Evolutionary conservation across 2,888 invertebrate genomes (phyloP), one percentile per base, ranked within the genome.

Genomic region (Anoplius nigerrimus): DNA sequence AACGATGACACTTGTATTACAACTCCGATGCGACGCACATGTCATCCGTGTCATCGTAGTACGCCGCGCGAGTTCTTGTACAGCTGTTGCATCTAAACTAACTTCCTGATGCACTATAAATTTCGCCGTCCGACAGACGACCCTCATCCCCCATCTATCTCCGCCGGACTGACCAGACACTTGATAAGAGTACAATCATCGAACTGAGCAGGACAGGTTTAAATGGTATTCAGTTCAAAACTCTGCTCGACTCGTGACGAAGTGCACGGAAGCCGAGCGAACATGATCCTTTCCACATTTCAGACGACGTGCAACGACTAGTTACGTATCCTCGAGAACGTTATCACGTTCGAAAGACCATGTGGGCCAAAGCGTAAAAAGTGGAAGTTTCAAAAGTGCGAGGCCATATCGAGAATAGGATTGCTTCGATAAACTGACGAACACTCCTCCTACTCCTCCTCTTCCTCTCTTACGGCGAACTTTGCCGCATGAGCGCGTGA

Each of bases 401-500:
- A 55, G 15, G 48, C 24, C 66, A 72, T 66, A 75, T 70, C 62
- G 70, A 66, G 67, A 70, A 64, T 55, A 53, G 45, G 60, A 20
- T 67, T 62, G 63, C 54, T 27, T 56, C 21, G 67, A 51, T 63
- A 54, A 74, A 66, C 69, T 51, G 16, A 8, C 45, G 53, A 54
- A n/a, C 4, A 5, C 18, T 42, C n/a, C n/a, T n/a, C n/a, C 34
- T 34, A 3, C 34, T 34, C 34, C 53, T 71, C 54, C 64, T 65
- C 69, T 58, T 61, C 51, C 45, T 48, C 53, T 45, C 46, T 62
- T 64, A 13, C 54, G 21, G 45, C 18, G 18, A 21, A 57, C 64
- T 75, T 80, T 77, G 75, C 79, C 78, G 74, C 81, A 79, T 77
- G 81, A 81, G 66, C 74, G 76, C 76, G 70, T 74, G 72, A 80